Evolutionary conservation across 30 jellyfish, hydroid and myxozoan species (phyloP).

Genomic region (Morbakka virulenta): DNA sequence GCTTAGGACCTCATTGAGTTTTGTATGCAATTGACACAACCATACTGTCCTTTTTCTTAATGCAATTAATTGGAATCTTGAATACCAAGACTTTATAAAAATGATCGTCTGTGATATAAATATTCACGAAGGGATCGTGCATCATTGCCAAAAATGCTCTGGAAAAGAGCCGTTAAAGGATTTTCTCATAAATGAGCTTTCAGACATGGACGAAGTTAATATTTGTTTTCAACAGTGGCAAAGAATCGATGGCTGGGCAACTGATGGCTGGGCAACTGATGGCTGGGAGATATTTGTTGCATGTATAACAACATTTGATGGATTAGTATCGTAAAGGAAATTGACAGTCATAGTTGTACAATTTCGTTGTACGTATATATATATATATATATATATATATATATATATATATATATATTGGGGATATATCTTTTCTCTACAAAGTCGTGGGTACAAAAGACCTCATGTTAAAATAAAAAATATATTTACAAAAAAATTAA

Average conservation of each 20-base stretch:
- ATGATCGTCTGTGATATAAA: no score
- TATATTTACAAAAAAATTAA: no score
- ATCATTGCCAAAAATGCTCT: conserved; percentile 18
- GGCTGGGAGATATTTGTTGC: conserved; percentile 22
- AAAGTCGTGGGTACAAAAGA: no score
- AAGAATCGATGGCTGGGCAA: conserved; percentile 16
- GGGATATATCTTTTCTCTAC: no score
- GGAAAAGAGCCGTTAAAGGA: no score
- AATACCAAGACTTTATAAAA: conserved; percentile 55
- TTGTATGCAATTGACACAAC: conserved; percentile 59
- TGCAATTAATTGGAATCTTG: conserved; percentile 29
- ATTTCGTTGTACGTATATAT: no score
- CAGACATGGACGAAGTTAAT: no score
- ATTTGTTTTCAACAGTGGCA: conserved; percentile 47
- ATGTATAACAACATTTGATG: conserved; percentile 13
- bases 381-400: no score
- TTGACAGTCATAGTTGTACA: no score
- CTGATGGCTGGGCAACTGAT: background rate
- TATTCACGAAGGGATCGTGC: conserved; percentile 46
- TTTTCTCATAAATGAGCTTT: no score
- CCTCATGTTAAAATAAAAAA: no score
- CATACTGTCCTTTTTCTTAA: conserved; percentile 25
- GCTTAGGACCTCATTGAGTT: conserved; percentile 70
- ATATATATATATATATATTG: no score
- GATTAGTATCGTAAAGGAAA: conserved; percentile 25